Percentiles rank a stretch among this genome's conserved stretches.
phyloP scores from a whole-genome alignment of 2,888 invertebrate species.

The Strigamia maritima region DNA sequence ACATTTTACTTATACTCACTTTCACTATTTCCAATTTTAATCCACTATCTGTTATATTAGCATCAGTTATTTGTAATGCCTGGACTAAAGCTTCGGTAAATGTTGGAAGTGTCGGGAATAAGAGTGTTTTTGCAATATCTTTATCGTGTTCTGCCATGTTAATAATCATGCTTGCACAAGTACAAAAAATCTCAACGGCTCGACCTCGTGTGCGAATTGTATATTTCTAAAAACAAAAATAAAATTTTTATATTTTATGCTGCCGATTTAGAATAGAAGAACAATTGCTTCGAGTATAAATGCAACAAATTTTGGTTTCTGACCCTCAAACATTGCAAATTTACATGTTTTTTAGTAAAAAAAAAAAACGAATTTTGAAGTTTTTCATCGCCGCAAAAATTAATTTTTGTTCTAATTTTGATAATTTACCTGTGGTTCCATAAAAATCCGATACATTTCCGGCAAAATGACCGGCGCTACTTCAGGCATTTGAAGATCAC shows the following conservation, averaged over 20 bases:
- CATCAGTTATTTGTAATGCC: conserved; percentile 59
- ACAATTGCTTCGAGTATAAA: too few relatives aligned
- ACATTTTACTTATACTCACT: conserved; percentile 48
- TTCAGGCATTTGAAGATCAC: conserved; percentile 63
- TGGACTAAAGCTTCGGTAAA: conserved; percentile 64
- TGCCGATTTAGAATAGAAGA: too few relatives aligned
- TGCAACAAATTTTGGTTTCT: too few relatives aligned
- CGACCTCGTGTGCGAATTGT: conserved; percentile 62
- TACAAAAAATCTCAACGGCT: conserved; percentile 66
- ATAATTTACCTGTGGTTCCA: conserved; percentile 58
- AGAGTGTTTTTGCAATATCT: conserved; percentile 59
- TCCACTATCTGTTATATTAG: conserved; percentile 59
- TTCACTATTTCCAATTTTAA: conserved; percentile 65
- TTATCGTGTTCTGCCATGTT: conserved; percentile 58
- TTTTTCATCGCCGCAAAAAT: too few relatives aligned
- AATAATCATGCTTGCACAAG: conserved; percentile 60
- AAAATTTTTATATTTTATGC: conserved; percentile 20
- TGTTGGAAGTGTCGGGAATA: conserved; percentile 65
- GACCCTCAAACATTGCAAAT: too few relatives aligned
- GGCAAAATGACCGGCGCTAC: conserved; percentile 56
- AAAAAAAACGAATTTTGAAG: too few relatives aligned
- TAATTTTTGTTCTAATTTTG: too few relatives aligned
- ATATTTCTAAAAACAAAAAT: conserved; percentile 55
- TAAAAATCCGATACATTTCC: conserved; percentile 64
- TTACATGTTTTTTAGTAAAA: too few relatives aligned